These are phyloP conservation scores for Oryctes rhinoceros DNA, from an alignment of 1,140 invertebrate species.

Conservation along the genomic window DNA sequence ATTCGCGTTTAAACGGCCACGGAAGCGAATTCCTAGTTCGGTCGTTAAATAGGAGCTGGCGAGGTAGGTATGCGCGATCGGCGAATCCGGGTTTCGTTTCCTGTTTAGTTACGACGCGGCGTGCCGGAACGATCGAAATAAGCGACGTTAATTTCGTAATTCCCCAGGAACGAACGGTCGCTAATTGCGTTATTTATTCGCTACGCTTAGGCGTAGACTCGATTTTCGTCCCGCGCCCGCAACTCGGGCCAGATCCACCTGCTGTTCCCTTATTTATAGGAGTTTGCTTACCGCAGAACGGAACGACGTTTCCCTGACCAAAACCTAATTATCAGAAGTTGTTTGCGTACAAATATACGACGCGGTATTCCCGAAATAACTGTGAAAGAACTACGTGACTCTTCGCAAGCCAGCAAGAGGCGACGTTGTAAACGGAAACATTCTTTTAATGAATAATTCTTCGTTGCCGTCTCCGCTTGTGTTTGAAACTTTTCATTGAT, in stretches of 20 bases:
- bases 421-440: too few relatives aligned
- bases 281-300: too few relatives aligned
- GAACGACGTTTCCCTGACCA: too few relatives aligned
- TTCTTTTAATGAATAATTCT: too few relatives aligned
- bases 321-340: too few relatives aligned
- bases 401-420: too few relatives aligned
- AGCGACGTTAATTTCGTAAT: not conserved
- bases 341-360: too few relatives aligned
- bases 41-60: not conserved
- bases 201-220: not conserved
- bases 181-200: constrained; percentile 1
- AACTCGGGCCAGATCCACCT: not conserved
- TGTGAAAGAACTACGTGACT: too few relatives aligned
- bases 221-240: not conserved
- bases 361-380: too few relatives aligned
- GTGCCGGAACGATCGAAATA: not conserved
- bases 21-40: not conserved
- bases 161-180: not conserved
- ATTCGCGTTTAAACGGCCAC: too few relatives aligned
- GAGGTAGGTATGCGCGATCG: not conserved
- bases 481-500: too few relatives aligned
- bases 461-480: too few relatives aligned
- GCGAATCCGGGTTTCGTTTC: not conserved
- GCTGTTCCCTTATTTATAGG: not conserved
- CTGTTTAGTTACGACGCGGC: not conserved